Percentiles rank a stretch among this genome's conserved stretches.
Conservation (phyloP, 1,140 invertebrate species). For the Streblospio benedicti region DNA sequence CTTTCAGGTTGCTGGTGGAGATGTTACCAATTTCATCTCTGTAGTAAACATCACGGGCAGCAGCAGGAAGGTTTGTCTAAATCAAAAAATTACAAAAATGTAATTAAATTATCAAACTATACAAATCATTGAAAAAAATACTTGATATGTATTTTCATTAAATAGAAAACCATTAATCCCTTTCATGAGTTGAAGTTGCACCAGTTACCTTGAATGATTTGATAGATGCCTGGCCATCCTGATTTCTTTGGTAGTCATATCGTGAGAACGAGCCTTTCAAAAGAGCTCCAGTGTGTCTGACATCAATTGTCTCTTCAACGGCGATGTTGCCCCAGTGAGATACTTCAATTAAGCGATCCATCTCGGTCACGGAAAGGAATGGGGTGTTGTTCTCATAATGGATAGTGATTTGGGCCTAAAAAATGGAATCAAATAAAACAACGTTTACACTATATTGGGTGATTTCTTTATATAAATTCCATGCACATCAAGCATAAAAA, state of each 20-base stretch:
- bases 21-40: conserved; percentile 99
- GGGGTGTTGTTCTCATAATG: conserved; percentile 97
- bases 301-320: conserved; percentile 85
- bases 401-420: conserved; percentile 60
- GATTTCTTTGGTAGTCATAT: conserved; percentile 90
- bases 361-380: conserved; percentile 77
- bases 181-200: no score
- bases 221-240: conserved; percentile 73
- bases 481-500: no score
- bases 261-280: conserved; percentile 89
- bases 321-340: conserved; percentile 99
- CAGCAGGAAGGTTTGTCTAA: conserved; percentile 76
- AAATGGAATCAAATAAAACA: background rate
- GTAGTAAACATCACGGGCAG: conserved; percentile 85
- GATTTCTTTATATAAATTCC: conserved; percentile 10
- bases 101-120: background rate
- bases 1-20: conserved; percentile 85
- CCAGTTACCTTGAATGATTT: conserved; percentile 77
- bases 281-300: conserved; percentile 82
- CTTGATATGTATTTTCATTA: background rate
- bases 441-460: background rate
- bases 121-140: background rate
- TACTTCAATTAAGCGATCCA: conserved; percentile 84
- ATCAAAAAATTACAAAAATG: conserved; percentile 15
- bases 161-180: background rate